Conservation (phyloP, 2,888 invertebrate species). For the Melieria picta region DNA sequence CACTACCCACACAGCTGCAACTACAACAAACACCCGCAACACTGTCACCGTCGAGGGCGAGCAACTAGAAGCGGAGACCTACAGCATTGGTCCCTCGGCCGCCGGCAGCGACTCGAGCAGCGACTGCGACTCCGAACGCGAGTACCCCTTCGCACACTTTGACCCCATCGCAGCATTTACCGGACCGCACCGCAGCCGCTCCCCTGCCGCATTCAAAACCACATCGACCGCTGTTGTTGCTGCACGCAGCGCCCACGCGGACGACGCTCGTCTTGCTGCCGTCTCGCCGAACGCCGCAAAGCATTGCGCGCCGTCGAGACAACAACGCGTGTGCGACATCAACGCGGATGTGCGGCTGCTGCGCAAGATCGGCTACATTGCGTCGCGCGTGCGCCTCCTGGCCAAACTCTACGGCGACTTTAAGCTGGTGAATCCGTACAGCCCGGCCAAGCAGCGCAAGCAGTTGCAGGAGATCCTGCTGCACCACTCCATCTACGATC, state of each 20-base stretch:
- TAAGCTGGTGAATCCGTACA: conserved; percentile 60
- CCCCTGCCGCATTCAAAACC: conserved; percentile 42
- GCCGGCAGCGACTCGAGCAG: not conserved
- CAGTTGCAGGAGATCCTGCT: conserved; percentile 59
- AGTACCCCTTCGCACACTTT: not conserved
- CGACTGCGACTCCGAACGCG: conserved; percentile 11
- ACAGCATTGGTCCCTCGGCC: not conserved
- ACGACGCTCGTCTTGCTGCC: conserved; percentile 21
- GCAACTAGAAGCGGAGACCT: conserved; percentile 25
- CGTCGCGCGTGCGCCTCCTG: conserved; percentile 61
- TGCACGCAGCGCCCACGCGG: conserved; percentile 21
- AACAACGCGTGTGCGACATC: conserved; percentile 37
- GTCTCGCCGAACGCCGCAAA: conserved; percentile 42
- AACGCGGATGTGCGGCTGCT: conserved; percentile 63
- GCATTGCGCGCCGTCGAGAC: conserved; percentile 37
- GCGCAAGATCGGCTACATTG: conserved; percentile 65
- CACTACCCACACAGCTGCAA: conserved; percentile 10
- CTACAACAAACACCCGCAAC: conserved; percentile 21
- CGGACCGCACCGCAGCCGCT: conserved; percentile 37
- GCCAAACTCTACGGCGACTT: conserved; percentile 61
- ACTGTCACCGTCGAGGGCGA: conserved; percentile 26
- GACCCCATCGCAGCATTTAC: conserved; percentile 33
- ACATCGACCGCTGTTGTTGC: conserved; percentile 37
- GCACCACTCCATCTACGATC: conserved; percentile 56
- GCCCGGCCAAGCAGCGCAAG: conserved; percentile 58